Evolutionary conservation across 2,888 invertebrate species (phyloP), one percentile per base, ranked within the genome.

Genomic region (Disparrhopalites patrizii): DNA sequence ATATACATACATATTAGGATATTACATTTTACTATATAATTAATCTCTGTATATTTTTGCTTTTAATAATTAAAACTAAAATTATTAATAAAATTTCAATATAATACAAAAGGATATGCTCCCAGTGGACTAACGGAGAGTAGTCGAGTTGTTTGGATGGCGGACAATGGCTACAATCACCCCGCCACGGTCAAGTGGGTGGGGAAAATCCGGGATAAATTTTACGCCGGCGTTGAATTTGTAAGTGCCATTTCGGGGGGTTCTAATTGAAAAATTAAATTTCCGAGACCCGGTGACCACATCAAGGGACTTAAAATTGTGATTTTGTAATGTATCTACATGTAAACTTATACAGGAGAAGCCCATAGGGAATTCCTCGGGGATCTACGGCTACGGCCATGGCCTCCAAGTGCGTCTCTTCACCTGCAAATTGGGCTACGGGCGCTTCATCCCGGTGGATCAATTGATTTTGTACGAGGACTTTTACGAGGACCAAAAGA

Each of bases 181-280:
- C 2, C 55, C 3, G 63, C 55, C 13, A 69, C 64, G 5, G 71
- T 74, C 0, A 62, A 71, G 1, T 74, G 74, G 74, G 69, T 72
- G 30, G 72, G 74, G 13, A 74, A 71, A 66, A 68, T 74, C n/a
- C 58, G 71, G 18, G 68, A 57, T 10, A 57, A 56, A 20, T 71
- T 65, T 55, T 68, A 70, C 56, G 71, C 72, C 23, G 74, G 74
- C 10, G 65, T 74, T 28, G 72, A 74, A 68, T 69, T 74, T 62
- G 74, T 74, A 68, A 70, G 68, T 40, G n/a, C n/a, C n/a, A n/a
- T n/a, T n/a, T n/a, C n/a, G n/a, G n/a, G n/a, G 10, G 20, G 13
- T 20, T 7, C 20, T 54, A 4, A 56, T 3, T 31, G 56, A 56
- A 56, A 25, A 13, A 56, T 8, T 56, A n/a, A 25, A 27, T 31